A percentile compares a stretch with the other conserved stretches of the same genome.
These are phyloP conservation scores for Narcine bancroftii DNA, from an alignment of 2,113 vertebrate species.

Conservation along the genomic window DNA sequence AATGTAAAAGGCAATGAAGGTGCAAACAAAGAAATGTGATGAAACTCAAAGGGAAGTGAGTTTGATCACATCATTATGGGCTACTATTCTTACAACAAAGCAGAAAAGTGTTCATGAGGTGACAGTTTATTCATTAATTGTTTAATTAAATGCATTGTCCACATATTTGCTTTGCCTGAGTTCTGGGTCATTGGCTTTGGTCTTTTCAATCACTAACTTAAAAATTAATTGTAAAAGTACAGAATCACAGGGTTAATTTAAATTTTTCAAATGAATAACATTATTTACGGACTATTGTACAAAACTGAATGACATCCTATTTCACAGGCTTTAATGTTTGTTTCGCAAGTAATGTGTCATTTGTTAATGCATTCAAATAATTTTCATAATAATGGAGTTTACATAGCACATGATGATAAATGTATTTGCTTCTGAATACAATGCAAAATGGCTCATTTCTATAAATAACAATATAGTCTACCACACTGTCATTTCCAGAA, in stretches of 20 bases:
- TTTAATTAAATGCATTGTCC: background rate
- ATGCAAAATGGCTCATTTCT: background rate
- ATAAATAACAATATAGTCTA: background rate
- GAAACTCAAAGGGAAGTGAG: background rate
- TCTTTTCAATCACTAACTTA: background rate
- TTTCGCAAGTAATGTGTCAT: background rate
- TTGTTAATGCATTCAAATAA: background rate
- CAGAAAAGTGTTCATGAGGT: background rate
- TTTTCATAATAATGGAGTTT: background rate
- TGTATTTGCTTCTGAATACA: background rate
- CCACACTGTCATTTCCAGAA: background rate
- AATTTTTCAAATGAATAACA: background rate
- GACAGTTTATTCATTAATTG: background rate
- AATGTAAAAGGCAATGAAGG: background rate
- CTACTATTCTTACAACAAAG: background rate
- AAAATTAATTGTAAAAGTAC: background rate
- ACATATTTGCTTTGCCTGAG: background rate
- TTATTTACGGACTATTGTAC: background rate
- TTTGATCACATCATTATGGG: too few species aligned
- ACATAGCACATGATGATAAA: background rate
- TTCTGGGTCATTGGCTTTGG: background rate
- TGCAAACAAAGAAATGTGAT: background rate
- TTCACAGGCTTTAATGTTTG: conserved; percentile 18
- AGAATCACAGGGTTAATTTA: background rate
- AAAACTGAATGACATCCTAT: background rate